Evolutionary conservation across 2,797 vertebrate genomes (phyloP).

Genomic region (Rhinichthys osculus): DNA sequence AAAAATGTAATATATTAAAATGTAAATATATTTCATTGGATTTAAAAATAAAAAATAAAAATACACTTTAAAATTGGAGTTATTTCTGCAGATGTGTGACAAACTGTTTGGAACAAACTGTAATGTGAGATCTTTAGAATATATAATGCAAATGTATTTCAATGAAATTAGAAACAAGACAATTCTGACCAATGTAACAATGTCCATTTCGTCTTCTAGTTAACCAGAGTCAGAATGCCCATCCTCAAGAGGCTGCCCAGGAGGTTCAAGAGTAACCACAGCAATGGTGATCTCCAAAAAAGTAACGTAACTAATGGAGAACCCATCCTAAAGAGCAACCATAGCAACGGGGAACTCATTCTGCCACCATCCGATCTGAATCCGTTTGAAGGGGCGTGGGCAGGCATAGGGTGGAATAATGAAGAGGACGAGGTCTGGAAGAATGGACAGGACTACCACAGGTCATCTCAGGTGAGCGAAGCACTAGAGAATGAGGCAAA

Average conservation of each 20-base stretch:
- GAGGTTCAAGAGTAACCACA: constrained; percentile 71
- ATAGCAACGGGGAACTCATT: constrained; percentile 76
- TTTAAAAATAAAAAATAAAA: no score
- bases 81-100: background rate
- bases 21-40: background rate
- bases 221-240: constrained; percentile 71
- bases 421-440: constrained; percentile 64
- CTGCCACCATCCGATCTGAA: constrained; percentile 74
- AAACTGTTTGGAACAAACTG: background rate
- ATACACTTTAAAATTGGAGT: background rate
- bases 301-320: constrained; percentile 45
- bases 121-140: background rate
- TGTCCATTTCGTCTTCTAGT: constrained; percentile 66
- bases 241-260: constrained; percentile 82
- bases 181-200: background rate
- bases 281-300: constrained; percentile 74
- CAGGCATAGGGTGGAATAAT: constrained; percentile 75
- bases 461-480: constrained; percentile 74
- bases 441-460: constrained; percentile 64
- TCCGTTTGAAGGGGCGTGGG: constrained; percentile 80
- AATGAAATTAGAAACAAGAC: background rate
- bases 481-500: constrained; percentile 82
- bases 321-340: constrained; percentile 55
- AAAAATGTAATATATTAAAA: background rate
- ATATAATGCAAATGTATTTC: background rate